phyloP scores from a whole-genome alignment of 1,140 invertebrate species.

The Papilio xuthus region DNA sequence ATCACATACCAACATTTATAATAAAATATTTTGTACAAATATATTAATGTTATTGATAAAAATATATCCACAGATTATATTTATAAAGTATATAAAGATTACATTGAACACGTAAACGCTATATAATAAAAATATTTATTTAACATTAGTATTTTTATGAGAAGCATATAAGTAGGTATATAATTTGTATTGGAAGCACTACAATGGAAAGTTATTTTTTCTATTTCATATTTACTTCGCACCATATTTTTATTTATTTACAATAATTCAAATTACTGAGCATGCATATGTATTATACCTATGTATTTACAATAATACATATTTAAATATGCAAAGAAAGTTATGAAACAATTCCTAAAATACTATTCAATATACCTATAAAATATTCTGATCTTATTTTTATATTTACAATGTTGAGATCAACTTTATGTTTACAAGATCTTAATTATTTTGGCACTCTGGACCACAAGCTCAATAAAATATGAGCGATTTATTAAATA shows the following conservation, averaged over 20 bases:
- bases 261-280: background rate
- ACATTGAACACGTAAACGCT: background rate
- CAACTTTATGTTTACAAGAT: constrained; percentile 70
- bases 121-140: constrained; percentile 32
- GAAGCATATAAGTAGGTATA: background rate
- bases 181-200: constrained; percentile 41
- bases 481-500: constrained; percentile 41
- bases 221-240: background rate
- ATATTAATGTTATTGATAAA: constrained; percentile 47
- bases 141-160: constrained; percentile 23
- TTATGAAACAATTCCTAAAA: background rate
- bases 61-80: constrained; percentile 56
- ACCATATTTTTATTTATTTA: background rate
- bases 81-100: constrained; percentile 39
- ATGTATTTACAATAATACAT: background rate
- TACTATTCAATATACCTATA: constrained; percentile 49
- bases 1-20: constrained; percentile 68
- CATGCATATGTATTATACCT: too few relatives aligned
- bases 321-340: too few relatives aligned
- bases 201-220: background rate
- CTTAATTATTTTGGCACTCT: constrained; percentile 75
- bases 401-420: constrained; percentile 78
- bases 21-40: constrained; percentile 49
- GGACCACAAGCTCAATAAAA: constrained; percentile 65
- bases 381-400: constrained; percentile 45